Evolutionary conservation across 2,797 vertebrate genomes (phyloP), one percentile per base, ranked within the genome.

Genomic region (Phrynocephalus forsythii): DNA sequence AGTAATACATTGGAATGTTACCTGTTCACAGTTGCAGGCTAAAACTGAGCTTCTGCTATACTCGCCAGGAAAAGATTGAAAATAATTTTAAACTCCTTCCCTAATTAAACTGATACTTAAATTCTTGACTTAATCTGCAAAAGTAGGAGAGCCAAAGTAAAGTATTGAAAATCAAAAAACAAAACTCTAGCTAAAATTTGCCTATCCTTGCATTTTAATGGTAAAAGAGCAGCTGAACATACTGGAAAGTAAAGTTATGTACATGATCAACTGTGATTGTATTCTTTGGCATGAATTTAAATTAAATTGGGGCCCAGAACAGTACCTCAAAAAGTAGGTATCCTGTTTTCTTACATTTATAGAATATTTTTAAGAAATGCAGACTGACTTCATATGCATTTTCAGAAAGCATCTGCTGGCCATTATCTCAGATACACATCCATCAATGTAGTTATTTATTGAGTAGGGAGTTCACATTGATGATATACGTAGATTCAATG

Each of bases 21-120:
- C 89, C 90, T 92, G 88, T 75, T 63, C 84, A 13, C 90, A 91
- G 87, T 88, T 93, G 85, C 86, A 67, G 13, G 56, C 44, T 87
- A 15, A 44, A 90, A 0, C 26, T 6, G 1, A 3, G 56, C 0
- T 2, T 68, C 24, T 68, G 13, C 63, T 68, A 13, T 44, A 86
- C 52, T 81, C 28, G 5, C 30, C 30, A 68, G 75, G 67, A 78
- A 66, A 26, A 81, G 30, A 78, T 33, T 72, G 18, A 22, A 78
- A 71, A 38, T 30, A 60, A 86, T 71, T 71, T 56, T 56, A 78
- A 86, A 38, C 52, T 24, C 44, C 6, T 20, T 88, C 73, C 71
- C 10, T 76, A 85, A 85, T 85, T 85, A 82, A 79, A 88, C 13
- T 18, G 15, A 71, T 71, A n/a, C 16, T 60, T 79, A 38, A 66